A percentile compares a stretch with the other conserved stretches of the same genome.
Evolutionary conservation across 1,140 invertebrate genomes (phyloP).

Genomic region (Copidosoma floridanum): DNA sequence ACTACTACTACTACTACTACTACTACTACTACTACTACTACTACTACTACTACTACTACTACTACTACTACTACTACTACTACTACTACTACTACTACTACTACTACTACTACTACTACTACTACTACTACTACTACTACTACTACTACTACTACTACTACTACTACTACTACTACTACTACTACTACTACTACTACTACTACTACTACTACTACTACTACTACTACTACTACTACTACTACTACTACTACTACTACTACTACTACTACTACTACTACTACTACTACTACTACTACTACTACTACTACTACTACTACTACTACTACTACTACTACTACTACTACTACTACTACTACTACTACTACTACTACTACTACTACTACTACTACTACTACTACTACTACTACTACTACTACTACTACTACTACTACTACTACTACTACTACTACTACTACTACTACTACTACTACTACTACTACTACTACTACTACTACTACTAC

Average conservation of each 20-base stretch:
- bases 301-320: not conserved
- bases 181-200: not conserved
- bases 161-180: not conserved
- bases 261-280: not conserved
- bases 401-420: not conserved
- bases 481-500: not conserved
- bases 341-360: not conserved
- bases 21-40: not conserved
- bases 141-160: not conserved
- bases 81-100: not conserved
- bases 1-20: not conserved
- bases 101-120: not conserved
- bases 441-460: not conserved
- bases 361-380: too few species aligned
- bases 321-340: not conserved
- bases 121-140: not conserved
- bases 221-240: not conserved
- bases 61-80: not conserved
- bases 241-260: not conserved
- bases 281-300: not conserved
- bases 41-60: not conserved
- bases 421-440: not conserved
- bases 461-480: not conserved
- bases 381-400: not conserved
- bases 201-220: not conserved